Conservation (phyloP, 2,888 invertebrate genomes). For the Harpagoxenus sublaevis region DNA sequence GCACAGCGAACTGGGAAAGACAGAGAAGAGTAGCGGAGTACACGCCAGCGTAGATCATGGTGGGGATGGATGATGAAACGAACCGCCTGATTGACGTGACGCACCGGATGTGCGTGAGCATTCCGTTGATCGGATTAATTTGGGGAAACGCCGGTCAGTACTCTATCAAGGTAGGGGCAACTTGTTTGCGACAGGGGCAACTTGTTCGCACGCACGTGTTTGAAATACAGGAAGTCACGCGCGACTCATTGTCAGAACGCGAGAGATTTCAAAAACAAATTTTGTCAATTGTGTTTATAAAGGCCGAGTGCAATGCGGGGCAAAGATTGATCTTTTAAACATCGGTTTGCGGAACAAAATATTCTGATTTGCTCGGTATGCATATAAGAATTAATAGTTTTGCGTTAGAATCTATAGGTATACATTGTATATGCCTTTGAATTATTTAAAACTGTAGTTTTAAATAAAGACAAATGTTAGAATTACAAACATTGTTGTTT, state of each 20-base stretch:
- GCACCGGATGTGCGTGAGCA: conserved; percentile 49
- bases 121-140: conserved; percentile 16
- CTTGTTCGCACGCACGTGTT: neutral
- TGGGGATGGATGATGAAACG: conserved; percentile 70
- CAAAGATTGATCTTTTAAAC: neutral
- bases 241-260: no score
- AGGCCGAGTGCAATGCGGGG: no score
- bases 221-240: neutral
- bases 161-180: neutral
- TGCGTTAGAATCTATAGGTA: no score
- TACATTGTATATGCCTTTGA: neutral
- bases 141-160: neutral
- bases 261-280: neutral
- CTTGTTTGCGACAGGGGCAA: neutral
- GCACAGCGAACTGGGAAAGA: neutral
- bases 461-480: neutral
- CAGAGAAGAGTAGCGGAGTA: conserved; percentile 3
- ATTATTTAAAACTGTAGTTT: neutral
- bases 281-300: neutral
- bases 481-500: neutral
- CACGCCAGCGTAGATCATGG: neutral
- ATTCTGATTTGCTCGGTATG: neutral
- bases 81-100: conserved; percentile 66
- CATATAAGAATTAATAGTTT: neutral
- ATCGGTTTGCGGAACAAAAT: neutral